Percentiles rank a stretch among this genome's conserved stretches.
Conservation (phyloP, 1,140 invertebrate species). For the Pemphigus obesinymphae region DNA sequence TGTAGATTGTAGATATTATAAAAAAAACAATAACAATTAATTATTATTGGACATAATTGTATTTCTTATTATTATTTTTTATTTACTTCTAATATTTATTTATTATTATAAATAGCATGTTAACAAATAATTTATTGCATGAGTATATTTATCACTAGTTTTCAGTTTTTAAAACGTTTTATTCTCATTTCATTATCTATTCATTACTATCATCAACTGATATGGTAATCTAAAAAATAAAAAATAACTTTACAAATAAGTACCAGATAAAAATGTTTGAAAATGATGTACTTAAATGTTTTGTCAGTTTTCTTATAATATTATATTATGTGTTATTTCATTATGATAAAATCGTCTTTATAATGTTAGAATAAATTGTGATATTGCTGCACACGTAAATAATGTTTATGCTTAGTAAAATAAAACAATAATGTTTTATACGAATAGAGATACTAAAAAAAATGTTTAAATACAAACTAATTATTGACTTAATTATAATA, state of each 20-base stretch:
- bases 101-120: too few species aligned
- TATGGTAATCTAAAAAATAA: not conserved
- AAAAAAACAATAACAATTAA: too few species aligned
- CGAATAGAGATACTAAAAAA: not conserved
- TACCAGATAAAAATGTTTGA: not conserved
- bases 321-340: not conserved
- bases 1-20: too few species aligned
- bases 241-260: not conserved
- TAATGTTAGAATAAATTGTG: not conserved
- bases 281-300: not conserved
- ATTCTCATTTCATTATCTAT: not conserved
- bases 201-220: too few species aligned
- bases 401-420: not conserved
- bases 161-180: not conserved
- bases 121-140: not conserved
- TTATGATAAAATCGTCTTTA: not conserved
- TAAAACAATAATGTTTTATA: not conserved
- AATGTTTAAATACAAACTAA: not conserved
- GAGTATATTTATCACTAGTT: not conserved
- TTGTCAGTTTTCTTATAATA: not conserved
- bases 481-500: not conserved
- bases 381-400: constrained; percentile 25
- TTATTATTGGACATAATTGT: too few species aligned
- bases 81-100: too few species aligned
- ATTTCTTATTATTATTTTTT: too few species aligned